Percentiles rank a stretch among this genome's conserved stretches.
Conservation (phyloP, 2,797 vertebrate species). For the Clarias pachynema region DNA sequence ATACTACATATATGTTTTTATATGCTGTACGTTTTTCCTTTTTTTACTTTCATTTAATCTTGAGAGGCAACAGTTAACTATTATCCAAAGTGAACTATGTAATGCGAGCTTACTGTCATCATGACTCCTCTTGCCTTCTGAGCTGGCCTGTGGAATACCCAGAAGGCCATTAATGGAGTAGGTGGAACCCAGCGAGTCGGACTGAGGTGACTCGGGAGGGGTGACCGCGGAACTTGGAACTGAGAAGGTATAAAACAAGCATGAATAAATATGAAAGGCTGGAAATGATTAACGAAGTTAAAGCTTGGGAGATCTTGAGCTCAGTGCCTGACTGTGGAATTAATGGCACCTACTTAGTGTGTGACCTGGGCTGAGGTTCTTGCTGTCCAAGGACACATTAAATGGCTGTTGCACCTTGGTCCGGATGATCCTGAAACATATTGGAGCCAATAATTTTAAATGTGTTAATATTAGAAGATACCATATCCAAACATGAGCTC, state of each 20-base stretch:
- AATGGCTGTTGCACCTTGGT: slow-evolving; percentile 93
- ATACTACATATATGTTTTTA: not conserved
- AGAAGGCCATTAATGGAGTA: slow-evolving; percentile 91
- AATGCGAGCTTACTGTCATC: slow-evolving; percentile 83
- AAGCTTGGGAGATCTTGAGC: not conserved
- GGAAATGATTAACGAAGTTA: slow-evolving; percentile 5
- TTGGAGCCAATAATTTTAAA: not conserved
- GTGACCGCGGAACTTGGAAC: slow-evolving; percentile 90
- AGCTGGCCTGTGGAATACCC: slow-evolving; percentile 80
- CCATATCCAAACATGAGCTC: not conserved
- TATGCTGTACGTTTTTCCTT: not conserved
- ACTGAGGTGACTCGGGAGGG: slow-evolving; percentile 88
- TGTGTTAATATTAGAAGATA: not conserved
- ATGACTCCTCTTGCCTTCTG: slow-evolving; percentile 86
- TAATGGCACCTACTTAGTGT: slow-evolving; percentile 80
- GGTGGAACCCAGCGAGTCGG: slow-evolving; percentile 87
- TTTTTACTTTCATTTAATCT: slow-evolving; percentile 2
- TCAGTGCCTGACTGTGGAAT: not conserved
- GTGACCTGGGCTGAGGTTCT: slow-evolving; percentile 86
- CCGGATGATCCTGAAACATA: slow-evolving; percentile 83
- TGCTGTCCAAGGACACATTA: slow-evolving; percentile 87
- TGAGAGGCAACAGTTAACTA: slow-evolving; percentile 20
- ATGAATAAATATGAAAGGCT: slow-evolving; percentile 22
- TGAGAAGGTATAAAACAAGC: slow-evolving; percentile 53
- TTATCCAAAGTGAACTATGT: slow-evolving; percentile 28